A percentile compares a stretch with the other conserved stretches of the same genome.
Conservation (phyloP, 1,140 invertebrate genomes). For the Drosophila asahinai region DNA sequence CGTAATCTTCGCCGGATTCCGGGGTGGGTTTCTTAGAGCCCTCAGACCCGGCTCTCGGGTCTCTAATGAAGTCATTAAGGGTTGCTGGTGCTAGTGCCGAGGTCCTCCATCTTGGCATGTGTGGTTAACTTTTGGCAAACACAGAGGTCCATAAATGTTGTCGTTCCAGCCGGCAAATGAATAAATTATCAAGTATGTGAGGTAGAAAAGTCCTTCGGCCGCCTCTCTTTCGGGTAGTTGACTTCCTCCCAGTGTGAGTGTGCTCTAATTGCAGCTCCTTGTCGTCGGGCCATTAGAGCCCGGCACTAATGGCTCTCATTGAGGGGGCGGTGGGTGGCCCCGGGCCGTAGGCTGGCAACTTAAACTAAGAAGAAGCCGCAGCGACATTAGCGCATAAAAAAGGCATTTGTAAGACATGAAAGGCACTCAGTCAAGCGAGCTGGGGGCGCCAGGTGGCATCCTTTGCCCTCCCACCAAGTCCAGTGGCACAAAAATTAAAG, state of each 20-base stretch:
- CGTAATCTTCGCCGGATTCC: conserved; percentile 9
- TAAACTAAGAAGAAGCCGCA: conserved; percentile 67
- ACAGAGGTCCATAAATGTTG: conserved; percentile 52
- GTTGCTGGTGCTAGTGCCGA: conserved; percentile 44
- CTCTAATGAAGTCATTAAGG: conserved; percentile 80
- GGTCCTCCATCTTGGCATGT: conserved; percentile 37
- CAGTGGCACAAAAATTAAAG: conserved; percentile 27
- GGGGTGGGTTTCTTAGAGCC: conserved; percentile 33
- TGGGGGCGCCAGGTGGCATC: conserved; percentile 28
- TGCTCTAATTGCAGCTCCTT: conserved; percentile 75
- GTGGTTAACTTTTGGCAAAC: conserved; percentile 73
- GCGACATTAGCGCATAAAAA: conserved; percentile 79
- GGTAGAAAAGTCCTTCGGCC: conserved; percentile 56
- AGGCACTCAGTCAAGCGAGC: conserved; percentile 70
- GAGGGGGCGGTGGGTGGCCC: conserved; percentile 14
- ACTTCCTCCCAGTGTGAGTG: conserved; percentile 33
- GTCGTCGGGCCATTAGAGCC: conserved; percentile 78
- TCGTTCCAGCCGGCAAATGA: conserved; percentile 63
- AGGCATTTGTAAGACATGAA: conserved; percentile 81
- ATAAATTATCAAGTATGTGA: conserved; percentile 81
- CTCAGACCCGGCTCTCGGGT: background rate
- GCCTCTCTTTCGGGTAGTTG: conserved; percentile 48
- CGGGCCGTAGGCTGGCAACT: conserved; percentile 26
- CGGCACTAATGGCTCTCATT: conserved; percentile 63
- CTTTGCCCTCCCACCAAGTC: conserved; percentile 7